Evolutionary conservation across 2,797 vertebrate genomes (phyloP).

Genomic region (Pipistrellus pygmaeus): DNA sequence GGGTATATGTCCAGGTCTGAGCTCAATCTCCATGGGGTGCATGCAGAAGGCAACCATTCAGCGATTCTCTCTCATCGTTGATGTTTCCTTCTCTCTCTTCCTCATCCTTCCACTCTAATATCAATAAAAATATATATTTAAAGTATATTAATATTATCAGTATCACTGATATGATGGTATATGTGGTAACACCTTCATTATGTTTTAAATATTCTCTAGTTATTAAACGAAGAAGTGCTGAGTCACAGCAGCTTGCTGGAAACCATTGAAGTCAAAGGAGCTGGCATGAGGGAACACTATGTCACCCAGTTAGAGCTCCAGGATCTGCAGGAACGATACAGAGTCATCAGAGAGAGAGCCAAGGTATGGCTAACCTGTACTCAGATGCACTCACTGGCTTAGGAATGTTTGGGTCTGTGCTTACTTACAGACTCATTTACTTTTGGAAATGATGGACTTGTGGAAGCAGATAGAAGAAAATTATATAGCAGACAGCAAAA

Average conservation of each 20-base stretch:
- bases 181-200: neutral
- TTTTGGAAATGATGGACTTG: neutral
- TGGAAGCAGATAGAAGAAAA: neutral
- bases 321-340: constrained; percentile 94
- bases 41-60: too few relatives aligned
- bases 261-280: constrained; percentile 95
- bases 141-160: neutral
- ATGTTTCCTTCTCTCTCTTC: too few relatives aligned
- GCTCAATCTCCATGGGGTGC: too few relatives aligned
- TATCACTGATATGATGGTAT: neutral
- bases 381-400: neutral
- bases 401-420: too few relatives aligned
- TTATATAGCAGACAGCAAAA: neutral
- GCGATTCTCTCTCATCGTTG: too few relatives aligned
- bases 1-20: too few relatives aligned
- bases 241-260: constrained; percentile 95
- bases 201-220: constrained; percentile 85
- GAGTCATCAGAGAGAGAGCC: constrained; percentile 91
- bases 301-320: constrained; percentile 95
- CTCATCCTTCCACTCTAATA: too few relatives aligned
- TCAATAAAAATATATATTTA: too few relatives aligned
- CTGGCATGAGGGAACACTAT: constrained; percentile 94
- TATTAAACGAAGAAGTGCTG: constrained; percentile 96
- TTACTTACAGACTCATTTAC: neutral
- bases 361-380: constrained; percentile 89